phyloP scores from a whole-genome alignment of 2,888 invertebrate genomes.

The Salticus scenicus region DNA sequence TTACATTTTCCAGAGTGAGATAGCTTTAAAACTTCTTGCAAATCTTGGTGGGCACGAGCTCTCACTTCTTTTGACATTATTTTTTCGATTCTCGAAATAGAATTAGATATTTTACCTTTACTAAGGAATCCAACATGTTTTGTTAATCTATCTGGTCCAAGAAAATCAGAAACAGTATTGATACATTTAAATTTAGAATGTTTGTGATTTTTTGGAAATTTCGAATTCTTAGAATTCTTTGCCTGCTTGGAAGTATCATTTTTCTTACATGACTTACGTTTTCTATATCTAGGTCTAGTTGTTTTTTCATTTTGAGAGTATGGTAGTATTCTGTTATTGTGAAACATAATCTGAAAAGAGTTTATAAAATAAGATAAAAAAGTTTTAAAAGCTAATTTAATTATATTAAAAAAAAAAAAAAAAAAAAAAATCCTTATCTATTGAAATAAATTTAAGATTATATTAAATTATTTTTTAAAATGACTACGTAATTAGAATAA shows the following conservation, averaged over 20 bases:
- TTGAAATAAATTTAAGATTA: too few relatives aligned
- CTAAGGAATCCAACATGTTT: slow-evolving; percentile 43
- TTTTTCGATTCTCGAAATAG: slow-evolving; percentile 50
- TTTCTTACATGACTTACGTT: neutral
- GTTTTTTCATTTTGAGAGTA: neutral
- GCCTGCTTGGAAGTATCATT: neutral
- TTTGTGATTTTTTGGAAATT: neutral
- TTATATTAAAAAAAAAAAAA: too few relatives aligned
- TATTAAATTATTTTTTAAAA: too few relatives aligned
- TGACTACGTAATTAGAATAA: too few relatives aligned
- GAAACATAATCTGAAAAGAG: slow-evolving; percentile 44
- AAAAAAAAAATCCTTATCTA: too few relatives aligned
- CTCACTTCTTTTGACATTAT: slow-evolving; percentile 21
- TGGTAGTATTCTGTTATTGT: neutral
- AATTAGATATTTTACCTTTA: slow-evolving; percentile 61
- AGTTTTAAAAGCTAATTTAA: too few relatives aligned
- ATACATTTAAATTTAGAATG: slow-evolving; percentile 14
- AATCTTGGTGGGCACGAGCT: slow-evolving; percentile 43
- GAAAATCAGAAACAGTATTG: slow-evolving; percentile 34
- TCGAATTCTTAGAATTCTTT: slow-evolving; percentile 4
- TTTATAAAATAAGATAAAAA: too few relatives aligned
- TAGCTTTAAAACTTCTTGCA: slow-evolving; percentile 18
- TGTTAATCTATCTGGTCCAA: slow-evolving; percentile 40
- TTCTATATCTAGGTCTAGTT: slow-evolving; percentile 17
- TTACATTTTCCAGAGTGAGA: neutral